Base-by-base conservation (phyloP, 2,113 vertebrate genomes). In the Oxyura jamaicensis region DNA sequence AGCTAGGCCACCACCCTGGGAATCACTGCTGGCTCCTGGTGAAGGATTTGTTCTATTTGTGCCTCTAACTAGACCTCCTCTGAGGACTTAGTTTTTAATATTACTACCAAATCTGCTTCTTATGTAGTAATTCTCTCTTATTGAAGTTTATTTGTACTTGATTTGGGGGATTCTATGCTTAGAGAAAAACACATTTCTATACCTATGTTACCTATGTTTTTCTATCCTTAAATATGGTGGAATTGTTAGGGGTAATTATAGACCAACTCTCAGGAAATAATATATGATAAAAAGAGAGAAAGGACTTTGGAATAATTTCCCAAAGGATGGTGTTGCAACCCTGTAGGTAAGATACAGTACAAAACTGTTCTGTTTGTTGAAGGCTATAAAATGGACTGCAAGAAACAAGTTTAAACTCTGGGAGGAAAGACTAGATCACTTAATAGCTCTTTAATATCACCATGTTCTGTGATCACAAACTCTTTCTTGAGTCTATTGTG, bases 81-180 rank as follows among this genome's bases (percentile, higher is more conserved):
- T 86, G 77, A 83, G 69, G 62, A 88, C 35, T 93, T 93, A 82
- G 52, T 44, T 94, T 92, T 94, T 88, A 96, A 93, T 95, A 93
- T 91, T 86, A 60, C 67, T 86, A 91, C 41, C 58, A 91, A 86
- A 84, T 94, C 88, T 90, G 19, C 73, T 86, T 84, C 88, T 93
- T 94, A 86, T 48, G 35, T 95, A 94, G 66, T 83, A 91, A 87
- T 76, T 88, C 29, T 84, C 14, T 86, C 25, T 69, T 90, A 62
- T 2, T 93, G 68, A 86, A 91, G 48, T 76, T 95, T 95, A 88
- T 90, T 86, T 91, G 25, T 76, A 53, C 63, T 91, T 91, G 29
- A 86, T 90, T 91, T 90, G 25, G 19, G 21, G 41, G 22, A 76
- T 84, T 35, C 44, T 78, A 5, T 50, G 23, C 53, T 95, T 6